phyloP scores from a whole-genome alignment of 1,140 invertebrate genomes.

The Drosophila sturtevanti region DNA sequence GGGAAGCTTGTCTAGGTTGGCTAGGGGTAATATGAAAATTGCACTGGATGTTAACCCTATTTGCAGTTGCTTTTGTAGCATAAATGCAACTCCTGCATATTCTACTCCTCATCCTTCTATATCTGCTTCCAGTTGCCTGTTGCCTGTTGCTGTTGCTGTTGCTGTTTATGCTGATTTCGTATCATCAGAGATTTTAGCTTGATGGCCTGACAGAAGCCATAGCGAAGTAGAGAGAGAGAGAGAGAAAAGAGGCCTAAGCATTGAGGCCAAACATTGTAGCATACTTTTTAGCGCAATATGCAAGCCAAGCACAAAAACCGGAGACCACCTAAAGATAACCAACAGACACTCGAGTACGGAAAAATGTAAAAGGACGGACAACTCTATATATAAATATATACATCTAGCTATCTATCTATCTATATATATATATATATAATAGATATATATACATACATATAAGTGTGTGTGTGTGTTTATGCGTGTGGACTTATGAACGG shows the following conservation, averaged over 20 bases:
- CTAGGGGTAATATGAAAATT: constrained; percentile 74
- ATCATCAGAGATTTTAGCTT: constrained; percentile 78
- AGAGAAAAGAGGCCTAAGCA: constrained; percentile 20
- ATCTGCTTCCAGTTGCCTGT: constrained; percentile 14
- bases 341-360: not conserved
- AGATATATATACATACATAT: not conserved
- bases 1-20: constrained; percentile 19
- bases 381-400: too few species aligned
- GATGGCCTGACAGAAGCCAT: constrained; percentile 49
- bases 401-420: not conserved
- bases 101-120: not conserved
- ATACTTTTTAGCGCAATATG: constrained; percentile 75
- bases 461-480: constrained; percentile 8
- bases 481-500: too few species aligned
- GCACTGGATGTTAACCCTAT: constrained; percentile 78
- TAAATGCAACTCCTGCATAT: constrained; percentile 40
- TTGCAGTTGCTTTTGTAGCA: constrained; percentile 76
- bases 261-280: constrained; percentile 64
- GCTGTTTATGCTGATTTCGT: constrained; percentile 79
- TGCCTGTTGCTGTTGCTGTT: constrained; percentile 61
- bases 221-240: constrained; percentile 6
- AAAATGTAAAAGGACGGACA: too few species aligned
- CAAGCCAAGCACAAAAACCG: constrained; percentile 56
- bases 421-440: not conserved
- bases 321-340: constrained; percentile 18